Evolutionary conservation across 2,888 invertebrate genomes (phyloP), one percentile per base, ranked within the genome.

Genomic region (Pycnomerus fuliginosus): DNA sequence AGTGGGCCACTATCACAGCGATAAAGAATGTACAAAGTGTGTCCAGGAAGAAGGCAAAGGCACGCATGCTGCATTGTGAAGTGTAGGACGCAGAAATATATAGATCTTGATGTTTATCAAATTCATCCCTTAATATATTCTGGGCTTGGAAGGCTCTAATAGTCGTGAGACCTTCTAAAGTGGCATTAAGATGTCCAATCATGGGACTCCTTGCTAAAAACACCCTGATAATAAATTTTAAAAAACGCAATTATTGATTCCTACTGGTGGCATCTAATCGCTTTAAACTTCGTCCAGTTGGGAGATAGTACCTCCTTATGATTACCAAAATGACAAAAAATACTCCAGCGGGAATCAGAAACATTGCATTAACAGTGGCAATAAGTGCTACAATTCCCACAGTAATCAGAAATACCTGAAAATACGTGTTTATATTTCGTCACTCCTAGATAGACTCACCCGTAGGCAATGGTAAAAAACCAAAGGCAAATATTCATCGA

Each of bases 131-230:
- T 10, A 71, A 46, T 12, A 68, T 60, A 49, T 69, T 61, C 2
- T 59, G 58, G 1, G 66, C 67, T 39, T 62, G 56, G 41, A 56
- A 66, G 1, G 70, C 70, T 48, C 71, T 52, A 17, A 72, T 71
- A 8, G 69, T 71, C 12, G 68, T 62, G 17, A 70, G 32, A 3
- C 71, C 71, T 53, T 72, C 69, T 20, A 72, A 45, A 3, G 70
- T 65, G n/a, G 71, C 62, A 43, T 68, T 70, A 5, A 71, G 39
- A 34, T 69, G 68, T 5, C 70, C 70, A 20, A 71, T 50, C 8
- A 71, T 52, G 4, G 70, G 72, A 53, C 70, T 69, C 28, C 68
- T 56, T 16, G 67, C 70, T 71, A 29, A 39, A 61, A 58, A 43
- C 20, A 20, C 5, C 4, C 20, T 5, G 4, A 20, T 20, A 20